These are phyloP conservation scores for Thera britannica DNA, from an alignment of 2,888 invertebrate species.

Conservation along the genomic window DNA sequence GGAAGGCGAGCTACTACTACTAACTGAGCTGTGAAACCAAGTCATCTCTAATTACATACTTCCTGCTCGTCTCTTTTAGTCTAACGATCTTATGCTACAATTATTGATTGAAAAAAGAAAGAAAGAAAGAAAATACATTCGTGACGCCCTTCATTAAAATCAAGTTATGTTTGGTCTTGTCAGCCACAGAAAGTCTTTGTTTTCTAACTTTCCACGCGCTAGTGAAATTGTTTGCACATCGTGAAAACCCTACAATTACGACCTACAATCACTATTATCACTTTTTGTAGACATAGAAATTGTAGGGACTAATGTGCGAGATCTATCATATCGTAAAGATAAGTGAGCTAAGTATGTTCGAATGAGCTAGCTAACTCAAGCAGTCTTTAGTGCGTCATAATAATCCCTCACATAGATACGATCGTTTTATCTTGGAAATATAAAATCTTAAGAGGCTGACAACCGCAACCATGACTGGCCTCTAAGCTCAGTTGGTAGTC, in stretches of 20 bases:
- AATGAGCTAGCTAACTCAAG: not conserved
- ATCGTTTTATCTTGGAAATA: too few relatives aligned
- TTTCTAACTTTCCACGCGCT: constrained; percentile 60
- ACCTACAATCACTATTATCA: constrained; percentile 49
- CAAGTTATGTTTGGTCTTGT: not conserved
- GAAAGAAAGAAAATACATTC: not conserved
- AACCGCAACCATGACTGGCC: too few relatives aligned
- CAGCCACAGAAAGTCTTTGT: constrained; percentile 30
- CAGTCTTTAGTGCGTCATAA: too few relatives aligned
- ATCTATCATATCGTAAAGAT: constrained; percentile 22
- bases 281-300: constrained; percentile 28
- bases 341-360: constrained; percentile 17
- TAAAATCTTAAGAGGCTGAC: too few relatives aligned
- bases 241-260: constrained; percentile 61
- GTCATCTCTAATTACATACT: too few relatives aligned
- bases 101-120: too few relatives aligned
- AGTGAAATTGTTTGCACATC: constrained; percentile 65
- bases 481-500: too few relatives aligned
- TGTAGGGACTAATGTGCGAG: constrained; percentile 24
- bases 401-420: too few relatives aligned
- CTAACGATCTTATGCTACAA: too few relatives aligned
- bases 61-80: too few relatives aligned
- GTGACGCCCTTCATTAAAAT: not conserved
- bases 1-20: too few relatives aligned
- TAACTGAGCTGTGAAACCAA: too few relatives aligned